Base-by-base conservation (phyloP, 2,888 invertebrate species). In the Mamestra brassicae region DNA sequence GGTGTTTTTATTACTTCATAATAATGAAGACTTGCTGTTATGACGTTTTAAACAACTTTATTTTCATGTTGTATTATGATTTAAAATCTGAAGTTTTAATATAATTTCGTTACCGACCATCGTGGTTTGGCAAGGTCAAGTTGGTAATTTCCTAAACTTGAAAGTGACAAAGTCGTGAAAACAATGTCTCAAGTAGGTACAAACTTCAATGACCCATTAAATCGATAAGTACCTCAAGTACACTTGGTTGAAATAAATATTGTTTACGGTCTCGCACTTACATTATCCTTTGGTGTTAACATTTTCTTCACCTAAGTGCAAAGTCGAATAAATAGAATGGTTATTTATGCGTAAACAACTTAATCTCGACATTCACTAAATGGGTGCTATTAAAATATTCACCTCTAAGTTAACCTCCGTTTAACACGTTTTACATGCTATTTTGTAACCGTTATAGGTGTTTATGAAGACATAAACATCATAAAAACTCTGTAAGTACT, bases 341-440 rank as follows among this genome's bases (percentile, higher is more conserved):
- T 45, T 80, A 80, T 84, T 72, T 77, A 78, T 72, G 71, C 64
- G 64, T 76, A 77, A 79, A 82, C 78, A 86, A 76, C 76, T 71
- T 84, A 78, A 85, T 85, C 86, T 84, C 68, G 64, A 76, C 76
- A 70, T 82, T 76, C 74, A 72, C 52, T 75, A 80, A 81, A 65
- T 76, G 62, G 55, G 58, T 78, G 17, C 71, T 78, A 74, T 77
- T 78, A 64, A 76, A 63, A 38, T 65, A 69, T 74, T 82, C 73
- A 86, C 80, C 84, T 86, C 74, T 78, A 68, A 58, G 74, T 15
- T 80, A 78, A 80, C 80, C 81, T 75, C 63, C 68, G 62, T 38
- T 55, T 50, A 71, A 62, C 55, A 13, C 54, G 65, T 72, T 79
- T 76, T 47, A 69, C 52, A 11, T 60, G 54, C 38, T n/a, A 74